Evolutionary conservation across 1,140 invertebrate genomes (phyloP).

Genomic region (Drosophila suzukii): DNA sequence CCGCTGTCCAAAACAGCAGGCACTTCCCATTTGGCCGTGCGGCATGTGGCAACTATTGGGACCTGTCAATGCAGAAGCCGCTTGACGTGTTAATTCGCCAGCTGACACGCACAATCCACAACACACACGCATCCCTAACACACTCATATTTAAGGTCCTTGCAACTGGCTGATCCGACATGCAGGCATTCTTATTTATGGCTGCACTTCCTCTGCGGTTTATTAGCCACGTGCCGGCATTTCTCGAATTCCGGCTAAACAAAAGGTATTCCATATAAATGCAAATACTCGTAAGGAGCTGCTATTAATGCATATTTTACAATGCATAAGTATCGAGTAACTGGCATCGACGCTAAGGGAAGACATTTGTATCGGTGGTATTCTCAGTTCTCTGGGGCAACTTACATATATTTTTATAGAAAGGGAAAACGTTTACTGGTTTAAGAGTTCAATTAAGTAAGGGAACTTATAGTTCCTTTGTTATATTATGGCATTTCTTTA

Average conservation of each 20-base stretch:
- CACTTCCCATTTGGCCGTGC: constrained; percentile 24
- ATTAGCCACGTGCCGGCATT: constrained; percentile 69
- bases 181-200: constrained; percentile 52
- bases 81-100: constrained; percentile 65
- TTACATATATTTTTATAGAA: constrained; percentile 13
- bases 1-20: constrained; percentile 47
- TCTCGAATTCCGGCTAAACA: constrained; percentile 29
- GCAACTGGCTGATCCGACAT: constrained; percentile 34
- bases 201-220: constrained; percentile 39
- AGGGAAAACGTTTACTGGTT: not conserved
- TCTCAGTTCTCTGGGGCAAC: no score
- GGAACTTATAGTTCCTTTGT: not conserved
- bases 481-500: not conserved
- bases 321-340: constrained; percentile 41
- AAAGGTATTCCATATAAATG: constrained; percentile 71
- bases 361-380: not conserved
- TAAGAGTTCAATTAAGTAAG: not conserved
- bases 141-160: constrained; percentile 9
- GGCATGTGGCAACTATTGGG: constrained; percentile 53
- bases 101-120: constrained; percentile 31
- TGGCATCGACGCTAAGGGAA: not conserved
- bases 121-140: constrained; percentile 6
- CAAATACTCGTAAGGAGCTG: constrained; percentile 53
- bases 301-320: constrained; percentile 69
- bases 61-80: constrained; percentile 48